Evolutionary conservation across 2,797 vertebrate genomes (phyloP).

Genomic region (Acanthis flammea): DNA sequence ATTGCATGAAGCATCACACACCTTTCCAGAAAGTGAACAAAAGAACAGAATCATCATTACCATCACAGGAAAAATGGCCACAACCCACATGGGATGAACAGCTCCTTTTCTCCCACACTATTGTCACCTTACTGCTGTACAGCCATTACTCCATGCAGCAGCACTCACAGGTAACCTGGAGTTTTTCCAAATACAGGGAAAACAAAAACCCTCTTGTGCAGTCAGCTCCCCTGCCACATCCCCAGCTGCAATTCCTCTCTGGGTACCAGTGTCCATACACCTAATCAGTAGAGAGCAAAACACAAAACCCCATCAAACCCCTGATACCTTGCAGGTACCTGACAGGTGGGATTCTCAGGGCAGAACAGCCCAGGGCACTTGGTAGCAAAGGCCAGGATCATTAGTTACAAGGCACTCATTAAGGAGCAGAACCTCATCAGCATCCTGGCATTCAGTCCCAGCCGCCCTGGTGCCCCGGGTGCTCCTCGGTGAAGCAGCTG

Average conservation of each 20-base stretch:
- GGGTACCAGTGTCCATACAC: neutral
- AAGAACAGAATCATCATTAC: neutral
- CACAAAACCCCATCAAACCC: neutral
- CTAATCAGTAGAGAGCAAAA: neutral
- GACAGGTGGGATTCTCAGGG: conserved; percentile 3
- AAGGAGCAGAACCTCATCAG: conserved; percentile 24
- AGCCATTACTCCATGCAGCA: neutral
- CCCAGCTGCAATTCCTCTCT: neutral
- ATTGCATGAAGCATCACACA: neutral
- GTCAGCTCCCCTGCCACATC: neutral
- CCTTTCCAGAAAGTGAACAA: neutral
- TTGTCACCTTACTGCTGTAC: neutral
- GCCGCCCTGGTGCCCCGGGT: neutral
- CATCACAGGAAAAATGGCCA: neutral
- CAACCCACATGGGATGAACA: accelerated
- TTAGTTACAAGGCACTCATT: conserved; percentile 3
- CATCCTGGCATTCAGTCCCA: neutral
- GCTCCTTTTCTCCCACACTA: neutral
- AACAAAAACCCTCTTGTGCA: neutral
- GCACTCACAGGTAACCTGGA: neutral
- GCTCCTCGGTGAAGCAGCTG: conserved; percentile 10
- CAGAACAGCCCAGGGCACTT: conserved; percentile 7
- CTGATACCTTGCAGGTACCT: neutral
- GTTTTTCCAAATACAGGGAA: neutral
- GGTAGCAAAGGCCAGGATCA: conserved; percentile 18